phyloP scores from a whole-genome alignment of 2,888 invertebrate genomes.

The Synergus itoensis region DNA sequence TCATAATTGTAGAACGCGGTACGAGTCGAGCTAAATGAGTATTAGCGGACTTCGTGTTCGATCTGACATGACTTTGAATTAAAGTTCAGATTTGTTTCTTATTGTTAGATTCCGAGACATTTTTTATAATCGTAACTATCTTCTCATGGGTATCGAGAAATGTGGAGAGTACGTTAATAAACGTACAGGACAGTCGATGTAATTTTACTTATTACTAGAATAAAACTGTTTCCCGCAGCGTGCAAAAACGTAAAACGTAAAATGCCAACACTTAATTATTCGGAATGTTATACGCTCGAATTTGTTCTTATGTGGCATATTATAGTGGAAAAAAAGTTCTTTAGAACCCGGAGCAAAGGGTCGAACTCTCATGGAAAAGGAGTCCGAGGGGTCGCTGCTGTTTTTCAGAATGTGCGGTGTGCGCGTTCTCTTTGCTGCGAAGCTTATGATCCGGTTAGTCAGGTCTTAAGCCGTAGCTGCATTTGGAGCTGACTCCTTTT shows the following conservation, averaged over 20 bases:
- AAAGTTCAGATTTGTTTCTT: neutral
- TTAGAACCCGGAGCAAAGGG: neutral
- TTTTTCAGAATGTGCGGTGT: neutral
- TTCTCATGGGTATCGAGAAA: too few species aligned
- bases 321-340: neutral
- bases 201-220: too few species aligned
- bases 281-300: neutral
- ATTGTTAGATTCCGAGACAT: neutral
- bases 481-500: constrained; percentile 32
- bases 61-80: neutral
- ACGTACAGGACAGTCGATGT: too few species aligned
- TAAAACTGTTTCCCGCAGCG: neutral
- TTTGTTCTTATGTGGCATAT: neutral
- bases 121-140: neutral
- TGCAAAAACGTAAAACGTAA: neutral
- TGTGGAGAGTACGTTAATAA: too few species aligned
- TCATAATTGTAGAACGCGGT: constrained; percentile 22
- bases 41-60: neutral
- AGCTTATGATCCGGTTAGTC: constrained; percentile 16
- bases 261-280: neutral
- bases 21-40: neutral
- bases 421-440: neutral
- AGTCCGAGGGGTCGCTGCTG: neutral
- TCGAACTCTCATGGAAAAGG: neutral
- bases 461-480: constrained; percentile 19